Conservation (phyloP, 2,797 vertebrate species). For the Echeneis naucrates region DNA sequence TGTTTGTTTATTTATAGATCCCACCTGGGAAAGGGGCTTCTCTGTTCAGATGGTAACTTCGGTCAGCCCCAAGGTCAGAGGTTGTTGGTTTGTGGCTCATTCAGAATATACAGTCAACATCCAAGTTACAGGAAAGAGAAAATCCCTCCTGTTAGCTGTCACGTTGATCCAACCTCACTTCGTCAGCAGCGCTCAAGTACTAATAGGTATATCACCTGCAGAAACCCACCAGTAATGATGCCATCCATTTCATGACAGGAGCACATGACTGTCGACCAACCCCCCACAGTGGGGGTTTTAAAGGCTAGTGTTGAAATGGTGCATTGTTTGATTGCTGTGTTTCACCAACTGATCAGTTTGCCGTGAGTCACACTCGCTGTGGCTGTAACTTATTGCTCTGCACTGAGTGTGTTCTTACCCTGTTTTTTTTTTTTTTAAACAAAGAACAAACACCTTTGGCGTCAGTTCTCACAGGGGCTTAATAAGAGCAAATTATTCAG, state of each 20-base stretch:
- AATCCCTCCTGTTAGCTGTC: slow-evolving; percentile 40
- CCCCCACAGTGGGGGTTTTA: neutral
- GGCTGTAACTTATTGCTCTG: slow-evolving; percentile 54
- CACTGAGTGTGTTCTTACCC: slow-evolving; percentile 48
- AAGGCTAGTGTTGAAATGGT: slow-evolving; percentile 20
- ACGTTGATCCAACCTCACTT: slow-evolving; percentile 37
- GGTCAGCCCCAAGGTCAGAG: slow-evolving; percentile 7
- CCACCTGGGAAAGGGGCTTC: neutral
- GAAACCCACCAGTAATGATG: slow-evolving; percentile 45
- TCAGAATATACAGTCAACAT: slow-evolving; percentile 12
- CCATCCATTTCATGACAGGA: slow-evolving; percentile 52
- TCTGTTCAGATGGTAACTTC: slow-evolving; percentile 1
- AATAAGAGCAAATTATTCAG: slow-evolving; percentile 51
- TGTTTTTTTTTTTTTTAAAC: slow-evolving; percentile 58
- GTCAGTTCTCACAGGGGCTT: slow-evolving; percentile 6
- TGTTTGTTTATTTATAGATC: neutral
- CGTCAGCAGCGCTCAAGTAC: slow-evolving; percentile 41
- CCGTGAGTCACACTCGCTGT: slow-evolving; percentile 53
- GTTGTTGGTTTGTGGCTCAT: slow-evolving; percentile 8
- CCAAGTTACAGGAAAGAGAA: slow-evolving; percentile 8
- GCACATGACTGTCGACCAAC: slow-evolving; percentile 36
- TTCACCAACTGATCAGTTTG: slow-evolving; percentile 49
- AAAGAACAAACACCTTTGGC: slow-evolving; percentile 56
- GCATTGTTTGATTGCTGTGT: slow-evolving; percentile 33
- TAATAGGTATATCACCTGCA: slow-evolving; percentile 33